These are phyloP conservation scores for Pemphredon lugubris DNA, from an alignment of 2,888 invertebrate genomes.

Conservation along the genomic window DNA sequence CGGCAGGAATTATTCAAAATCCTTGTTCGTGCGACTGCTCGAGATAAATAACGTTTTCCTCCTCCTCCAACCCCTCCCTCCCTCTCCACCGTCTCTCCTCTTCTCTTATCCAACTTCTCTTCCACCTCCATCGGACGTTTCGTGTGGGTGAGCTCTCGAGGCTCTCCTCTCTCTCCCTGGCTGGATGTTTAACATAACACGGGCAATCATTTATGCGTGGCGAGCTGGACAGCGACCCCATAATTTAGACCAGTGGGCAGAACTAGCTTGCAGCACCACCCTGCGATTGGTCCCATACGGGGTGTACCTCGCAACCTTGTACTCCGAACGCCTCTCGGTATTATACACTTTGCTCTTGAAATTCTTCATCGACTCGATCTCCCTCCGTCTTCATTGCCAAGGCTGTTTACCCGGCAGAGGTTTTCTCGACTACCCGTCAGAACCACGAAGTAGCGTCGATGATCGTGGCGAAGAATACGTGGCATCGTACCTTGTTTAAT, in stretches of 20 bases:
- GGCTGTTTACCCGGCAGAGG: neutral
- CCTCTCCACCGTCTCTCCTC: too few relatives aligned
- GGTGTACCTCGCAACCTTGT: slow-evolving; percentile 62
- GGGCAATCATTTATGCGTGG: slow-evolving; percentile 80
- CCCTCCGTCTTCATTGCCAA: neutral
- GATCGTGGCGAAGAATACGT: too few relatives aligned
- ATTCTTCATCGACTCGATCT: neutral
- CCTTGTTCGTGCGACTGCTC: slow-evolving; percentile 74
- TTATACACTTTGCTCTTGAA: slow-evolving; percentile 10
- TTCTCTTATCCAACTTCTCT: slow-evolving; percentile 64
- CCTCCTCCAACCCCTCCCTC: slow-evolving; percentile 42
- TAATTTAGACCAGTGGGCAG: slow-evolving; percentile 78
- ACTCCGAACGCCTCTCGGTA: slow-evolving; percentile 46
- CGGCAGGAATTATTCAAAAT: slow-evolving; percentile 78
- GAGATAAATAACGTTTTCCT: slow-evolving; percentile 79
- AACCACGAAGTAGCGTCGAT: too few relatives aligned
- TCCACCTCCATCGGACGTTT: slow-evolving; percentile 66
- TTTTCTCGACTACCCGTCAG: too few relatives aligned
- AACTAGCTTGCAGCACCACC: slow-evolving; percentile 71
- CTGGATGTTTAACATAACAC: slow-evolving; percentile 80
- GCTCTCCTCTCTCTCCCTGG: slow-evolving; percentile 55
- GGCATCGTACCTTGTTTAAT: too few relatives aligned
- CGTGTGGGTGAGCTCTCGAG: slow-evolving; percentile 74
- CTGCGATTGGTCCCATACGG: slow-evolving; percentile 63
- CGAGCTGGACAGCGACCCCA: slow-evolving; percentile 78